Evolutionary conservation across 2,113 vertebrate genomes (phyloP).

Genomic region (Hystrix cristata): DNA sequence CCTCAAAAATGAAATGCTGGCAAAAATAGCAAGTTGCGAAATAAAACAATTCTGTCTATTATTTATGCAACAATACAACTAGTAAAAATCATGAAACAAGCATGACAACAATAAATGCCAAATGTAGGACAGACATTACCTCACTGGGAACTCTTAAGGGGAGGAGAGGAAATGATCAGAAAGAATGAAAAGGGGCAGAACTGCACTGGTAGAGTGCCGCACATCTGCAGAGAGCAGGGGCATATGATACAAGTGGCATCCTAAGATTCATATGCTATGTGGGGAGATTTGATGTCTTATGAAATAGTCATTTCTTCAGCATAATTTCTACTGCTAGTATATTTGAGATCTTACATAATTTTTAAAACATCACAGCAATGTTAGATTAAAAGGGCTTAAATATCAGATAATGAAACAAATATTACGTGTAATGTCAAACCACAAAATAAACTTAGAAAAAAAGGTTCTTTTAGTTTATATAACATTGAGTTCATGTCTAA

Average conservation of each 20-base stretch:
- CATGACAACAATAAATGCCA: not conserved
- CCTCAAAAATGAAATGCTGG: not conserved
- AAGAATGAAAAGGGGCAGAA: not conserved
- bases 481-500: not conserved
- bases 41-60: not conserved
- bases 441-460: slow-evolving; percentile 48
- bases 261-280: not conserved
- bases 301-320: slow-evolving; percentile 27
- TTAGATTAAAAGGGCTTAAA: slow-evolving; percentile 8
- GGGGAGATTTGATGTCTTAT: not conserved
- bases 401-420: not conserved
- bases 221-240: not conserved
- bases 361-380: not conserved
- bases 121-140: not conserved
- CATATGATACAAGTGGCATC: not conserved
- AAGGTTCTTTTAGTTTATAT: not conserved
- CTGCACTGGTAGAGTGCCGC: not conserved
- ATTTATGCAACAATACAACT: not conserved
- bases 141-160: not conserved
- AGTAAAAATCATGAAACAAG: not conserved
- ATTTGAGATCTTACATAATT: not conserved
- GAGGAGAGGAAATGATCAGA: not conserved
- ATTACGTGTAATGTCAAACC: slow-evolving; percentile 1
- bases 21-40: slow-evolving; percentile 46
- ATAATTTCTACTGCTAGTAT: not conserved